Conservation (phyloP, 2,797 vertebrate genomes). For the Margarornis squamiger region DNA sequence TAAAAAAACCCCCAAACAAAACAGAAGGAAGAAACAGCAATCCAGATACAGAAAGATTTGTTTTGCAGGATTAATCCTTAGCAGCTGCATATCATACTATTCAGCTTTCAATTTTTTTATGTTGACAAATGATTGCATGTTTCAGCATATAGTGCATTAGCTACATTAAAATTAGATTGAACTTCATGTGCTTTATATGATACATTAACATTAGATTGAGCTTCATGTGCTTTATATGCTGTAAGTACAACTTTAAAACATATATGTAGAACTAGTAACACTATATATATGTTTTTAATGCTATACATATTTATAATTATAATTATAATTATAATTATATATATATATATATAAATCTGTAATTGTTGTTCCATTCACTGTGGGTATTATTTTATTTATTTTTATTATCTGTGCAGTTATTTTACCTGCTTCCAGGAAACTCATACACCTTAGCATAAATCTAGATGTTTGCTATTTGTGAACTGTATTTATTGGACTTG, state of each 20-base stretch:
- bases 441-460: neutral
- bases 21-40: neutral
- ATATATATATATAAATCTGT: neutral
- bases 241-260: neutral
- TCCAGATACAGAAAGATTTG: neutral
- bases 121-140: neutral
- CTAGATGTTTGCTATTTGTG: neutral
- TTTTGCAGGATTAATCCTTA: neutral
- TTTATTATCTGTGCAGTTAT: neutral
- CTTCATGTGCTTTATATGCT: neutral
- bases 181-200: neutral
- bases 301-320: neutral
- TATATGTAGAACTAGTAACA: neutral
- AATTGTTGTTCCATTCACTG: neutral
- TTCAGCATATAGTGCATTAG: neutral
- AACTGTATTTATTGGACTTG: neutral
- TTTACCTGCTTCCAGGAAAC: neutral
- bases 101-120: neutral
- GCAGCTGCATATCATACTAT: neutral
- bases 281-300: neutral
- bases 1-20: neutral
- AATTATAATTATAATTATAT: neutral
- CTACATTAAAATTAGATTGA: neutral
- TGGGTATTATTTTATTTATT: neutral
- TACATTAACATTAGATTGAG: neutral